Evolutionary conservation across 2,797 vertebrate species (phyloP), one percentile per base, ranked within the genome.

Genomic region (Alcedo quadribrachys): DNA sequence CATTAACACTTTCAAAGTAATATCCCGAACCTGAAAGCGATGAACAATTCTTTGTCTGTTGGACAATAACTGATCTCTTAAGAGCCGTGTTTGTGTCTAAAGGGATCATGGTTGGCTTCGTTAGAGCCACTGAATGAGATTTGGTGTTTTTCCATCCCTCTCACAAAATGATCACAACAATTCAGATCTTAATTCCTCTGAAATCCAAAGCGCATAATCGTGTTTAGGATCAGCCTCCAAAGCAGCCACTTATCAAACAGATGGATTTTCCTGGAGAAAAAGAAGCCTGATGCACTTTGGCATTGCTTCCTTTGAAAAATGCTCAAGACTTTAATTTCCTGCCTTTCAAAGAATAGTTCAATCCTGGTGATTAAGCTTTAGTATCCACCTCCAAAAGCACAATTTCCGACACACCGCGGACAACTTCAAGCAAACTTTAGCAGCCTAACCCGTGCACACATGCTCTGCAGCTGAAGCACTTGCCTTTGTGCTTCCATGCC

Each of bases 281-380:
- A 74, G 76, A 9, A 85, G 50, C 46, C 79, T 11, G 30, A 63
- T 46, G 48, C 62, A 58, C 68, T 92, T 70, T 5, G 7, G 76
- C 86, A 33, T 58, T 20, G 46, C 82, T 51, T 78, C 54, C 77
- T 83, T 79, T 81, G 85, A 89, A 83, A 94, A 92, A 81, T 7
- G 81, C 80, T 55, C 69, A 46, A 60, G 65, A 76, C 58, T 83
- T 90, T 91, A 7, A 94, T 93, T 95, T 94, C 92, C 89, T 95
- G 91, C 77, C 73, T 92, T 83, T 69, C 91, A 95, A 92, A 95
- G 93, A 88, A 51, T 0, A 43, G 55, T 62, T 91, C 93, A 87
- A 88, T 91, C 90, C 85, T 1, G 10, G 70, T 51, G 88, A 92
- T 92, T 93, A 92, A 81, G 85, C 67, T 84, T 63, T 7, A 86